A percentile compares a stretch with the other conserved stretches of the same genome.
Evolutionary conservation across 2,888 invertebrate genomes (phyloP).

Genomic region (Poecilobothrus nobilitatus): DNA sequence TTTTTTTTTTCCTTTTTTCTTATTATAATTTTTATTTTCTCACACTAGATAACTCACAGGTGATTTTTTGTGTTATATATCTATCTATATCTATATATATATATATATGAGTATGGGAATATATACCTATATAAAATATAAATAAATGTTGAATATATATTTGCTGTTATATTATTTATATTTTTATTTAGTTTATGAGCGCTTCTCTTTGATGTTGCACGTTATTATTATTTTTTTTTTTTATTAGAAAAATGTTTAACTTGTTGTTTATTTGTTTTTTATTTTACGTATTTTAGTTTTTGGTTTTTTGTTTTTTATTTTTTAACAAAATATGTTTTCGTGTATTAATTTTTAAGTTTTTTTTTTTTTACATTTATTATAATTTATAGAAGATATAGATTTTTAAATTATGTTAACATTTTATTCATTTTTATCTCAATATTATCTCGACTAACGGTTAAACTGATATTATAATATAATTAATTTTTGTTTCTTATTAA

Average conservation of each 20-base stretch:
- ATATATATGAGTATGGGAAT: too few relatives aligned
- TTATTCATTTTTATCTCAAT: too few relatives aligned
- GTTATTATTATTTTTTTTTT: background rate
- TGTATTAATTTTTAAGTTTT: too few relatives aligned
- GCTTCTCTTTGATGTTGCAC: constrained; percentile 7
- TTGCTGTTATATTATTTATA: background rate
- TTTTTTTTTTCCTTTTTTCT: background rate
- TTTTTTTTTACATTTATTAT: too few relatives aligned
- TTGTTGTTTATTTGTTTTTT: background rate
- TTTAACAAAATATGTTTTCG: background rate
- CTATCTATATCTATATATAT: too few relatives aligned
- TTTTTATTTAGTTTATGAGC: background rate
- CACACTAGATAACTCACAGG: background rate
- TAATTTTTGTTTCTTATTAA: too few relatives aligned
- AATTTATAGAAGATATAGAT: too few relatives aligned
- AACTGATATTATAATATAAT: too few relatives aligned
- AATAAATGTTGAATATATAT: too few relatives aligned
- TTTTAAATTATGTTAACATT: too few relatives aligned
- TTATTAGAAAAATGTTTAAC: background rate
- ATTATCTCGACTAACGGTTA: too few relatives aligned
- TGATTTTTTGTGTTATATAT: background rate
- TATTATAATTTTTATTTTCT: background rate
- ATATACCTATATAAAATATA: too few relatives aligned
- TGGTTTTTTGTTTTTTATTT: background rate
- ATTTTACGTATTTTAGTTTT: background rate